Percentiles rank a stretch among this genome's conserved stretches.
These are phyloP conservation scores for Leptobrachium leishanense DNA, from an alignment of 2,113 vertebrate genomes.

Conservation along the genomic window DNA sequence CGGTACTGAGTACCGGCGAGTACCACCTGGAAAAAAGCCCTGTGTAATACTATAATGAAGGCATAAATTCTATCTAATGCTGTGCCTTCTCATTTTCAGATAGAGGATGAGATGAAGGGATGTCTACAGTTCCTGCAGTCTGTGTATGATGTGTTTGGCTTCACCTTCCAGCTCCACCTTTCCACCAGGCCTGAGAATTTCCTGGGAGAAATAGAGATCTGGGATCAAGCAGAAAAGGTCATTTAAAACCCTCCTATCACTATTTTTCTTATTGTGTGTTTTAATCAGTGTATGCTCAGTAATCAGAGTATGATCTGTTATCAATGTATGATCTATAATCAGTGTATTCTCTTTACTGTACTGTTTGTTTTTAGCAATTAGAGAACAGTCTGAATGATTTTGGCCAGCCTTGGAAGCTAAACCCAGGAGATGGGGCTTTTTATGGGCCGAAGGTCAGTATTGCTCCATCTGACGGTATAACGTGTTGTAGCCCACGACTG, in stretches of 20 bases:
- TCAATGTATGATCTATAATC: not conserved
- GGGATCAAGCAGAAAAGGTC: constrained; percentile 92
- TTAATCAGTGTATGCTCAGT: not conserved
- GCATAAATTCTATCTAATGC: not conserved
- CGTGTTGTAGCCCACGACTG: not conserved
- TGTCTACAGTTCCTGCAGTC: constrained; percentile 88
- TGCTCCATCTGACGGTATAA: not conserved
- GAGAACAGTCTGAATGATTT: constrained; percentile 87
- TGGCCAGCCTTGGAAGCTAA: constrained; percentile 86
- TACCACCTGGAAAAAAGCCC: too few relatives aligned
- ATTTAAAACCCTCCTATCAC: not conserved
- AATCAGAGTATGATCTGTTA: too few relatives aligned
- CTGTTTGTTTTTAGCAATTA: constrained; percentile 76
- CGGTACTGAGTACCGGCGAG: too few relatives aligned
- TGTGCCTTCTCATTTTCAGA: constrained; percentile 63
- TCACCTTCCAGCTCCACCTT: constrained; percentile 89
- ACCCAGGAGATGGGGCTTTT: constrained; percentile 90
- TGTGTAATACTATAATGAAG: too few relatives aligned
- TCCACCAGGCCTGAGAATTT: constrained; percentile 90
- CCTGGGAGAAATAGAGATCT: constrained; percentile 80
- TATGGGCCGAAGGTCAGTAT: constrained; percentile 91
- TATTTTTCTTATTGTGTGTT: not conserved
- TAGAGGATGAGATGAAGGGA: constrained; percentile 86
- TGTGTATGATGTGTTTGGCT: constrained; percentile 85
- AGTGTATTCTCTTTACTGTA: not conserved